These are phyloP conservation scores for Limulus polyphemus DNA, from an alignment of 2,888 invertebrate genomes.

Conservation along the genomic window DNA sequence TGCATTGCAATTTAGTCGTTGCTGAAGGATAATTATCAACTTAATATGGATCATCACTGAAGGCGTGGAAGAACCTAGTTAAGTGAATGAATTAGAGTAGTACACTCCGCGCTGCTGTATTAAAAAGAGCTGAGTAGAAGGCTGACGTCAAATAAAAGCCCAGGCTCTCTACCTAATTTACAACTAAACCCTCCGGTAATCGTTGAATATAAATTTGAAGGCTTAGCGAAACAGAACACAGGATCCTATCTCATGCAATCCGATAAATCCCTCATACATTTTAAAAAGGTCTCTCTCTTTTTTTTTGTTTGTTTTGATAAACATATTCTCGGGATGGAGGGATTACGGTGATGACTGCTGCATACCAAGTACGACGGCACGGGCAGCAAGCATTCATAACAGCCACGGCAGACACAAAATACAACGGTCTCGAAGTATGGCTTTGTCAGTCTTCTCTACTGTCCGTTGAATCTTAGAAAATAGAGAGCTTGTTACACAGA, in stretches of 20 bases:
- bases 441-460: no score
- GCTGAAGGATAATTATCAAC: slow-evolving; percentile 23
- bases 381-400: no score
- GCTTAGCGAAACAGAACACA: neutral
- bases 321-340: slow-evolving; percentile 14
- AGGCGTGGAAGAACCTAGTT: slow-evolving; percentile 16
- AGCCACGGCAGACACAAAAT: no score
- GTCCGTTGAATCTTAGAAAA: no score
- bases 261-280: slow-evolving; percentile 21
- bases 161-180: slow-evolving; percentile 14
- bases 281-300: slow-evolving; percentile 19
- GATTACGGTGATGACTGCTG: no score
- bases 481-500: no score
- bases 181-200: slow-evolving; percentile 12
- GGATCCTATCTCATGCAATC: slow-evolving; percentile 16
- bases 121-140: neutral
- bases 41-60: slow-evolving; percentile 26
- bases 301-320: slow-evolving; percentile 20
- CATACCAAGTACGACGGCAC: no score
- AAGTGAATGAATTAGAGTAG: slow-evolving; percentile 24
- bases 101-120: slow-evolving; percentile 16
- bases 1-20: slow-evolving; percentile 20
- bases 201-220: no score
- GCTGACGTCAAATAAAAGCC: neutral
- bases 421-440: no score